Base-by-base conservation (phyloP, 2,888 invertebrate species). In the Bedellia somnulentella region DNA sequence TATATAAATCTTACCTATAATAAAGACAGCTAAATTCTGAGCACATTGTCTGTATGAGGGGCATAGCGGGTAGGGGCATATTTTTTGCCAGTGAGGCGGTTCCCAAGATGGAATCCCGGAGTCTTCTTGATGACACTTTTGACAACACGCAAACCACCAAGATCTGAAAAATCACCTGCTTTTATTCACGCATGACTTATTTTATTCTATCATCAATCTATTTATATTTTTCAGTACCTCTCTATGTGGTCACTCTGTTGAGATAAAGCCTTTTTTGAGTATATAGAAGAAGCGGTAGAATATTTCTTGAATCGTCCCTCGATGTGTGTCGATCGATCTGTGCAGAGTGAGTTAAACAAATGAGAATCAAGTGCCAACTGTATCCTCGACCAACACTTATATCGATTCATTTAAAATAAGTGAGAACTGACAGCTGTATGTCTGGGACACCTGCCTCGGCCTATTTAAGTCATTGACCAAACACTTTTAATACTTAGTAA, bases 51-150 rank as follows among this genome's bases (percentile, higher is more conserved):
- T 79, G 61, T 87, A 90, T 1, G 89, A 85, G 14, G 91, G 91
- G 49, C 92, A 93, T 52, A 91, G 81, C 12, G 91, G 91, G 47
- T 87, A 88, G 0, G 91, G 91, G 55, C 89, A 91, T 47, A 89
- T 57, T 57, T 82, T 85, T 46, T 85, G 83, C 90, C 90, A 92
- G 43, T 84, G 75, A 0, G 83, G 78, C 10, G 91, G 91, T 54
- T 89, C 87, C 91, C 91, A 92, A 11, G 89, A 85, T 15, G 88
- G 82, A 45, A 79, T 75, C 24, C 80, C 81, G 55, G 79, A 73
- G 31, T 89, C 88, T 67, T 85, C 85, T 44, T 82, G 79, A 43
- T 87, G 81, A 63, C 90, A 91, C 68, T 87, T 85, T 31, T 85
- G 67, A 54, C 91, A 92, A 56, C 89, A 86, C 35, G 85, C 75